These are phyloP conservation scores for Drosophila paramelanica DNA, from an alignment of 2,888 invertebrate species.

Conservation along the genomic window DNA sequence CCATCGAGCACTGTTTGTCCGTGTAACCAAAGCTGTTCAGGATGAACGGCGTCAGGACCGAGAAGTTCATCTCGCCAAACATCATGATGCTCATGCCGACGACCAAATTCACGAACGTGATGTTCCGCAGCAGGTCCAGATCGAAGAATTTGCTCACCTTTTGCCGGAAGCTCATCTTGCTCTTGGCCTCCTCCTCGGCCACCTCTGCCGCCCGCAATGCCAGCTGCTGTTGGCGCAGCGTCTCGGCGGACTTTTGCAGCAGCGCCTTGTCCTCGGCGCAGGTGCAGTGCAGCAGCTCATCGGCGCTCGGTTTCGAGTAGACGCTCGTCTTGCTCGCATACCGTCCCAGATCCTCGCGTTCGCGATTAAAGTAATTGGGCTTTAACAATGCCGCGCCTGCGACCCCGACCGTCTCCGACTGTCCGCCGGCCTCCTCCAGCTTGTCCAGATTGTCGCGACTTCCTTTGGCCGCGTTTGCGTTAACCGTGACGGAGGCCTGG, in stretches of 20 bases:
- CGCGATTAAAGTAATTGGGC: conserved; percentile 87
- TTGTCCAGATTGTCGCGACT: conserved; percentile 63
- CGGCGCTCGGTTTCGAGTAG: conserved; percentile 71
- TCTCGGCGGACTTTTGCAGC: conserved; percentile 69
- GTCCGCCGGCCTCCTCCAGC: conserved; percentile 35
- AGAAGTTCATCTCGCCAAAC: conserved; percentile 90
- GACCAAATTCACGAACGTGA: conserved; percentile 89
- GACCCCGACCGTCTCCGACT: conserved; percentile 5
- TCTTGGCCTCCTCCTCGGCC: conserved; percentile 81
- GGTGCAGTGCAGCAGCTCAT: conserved; percentile 75
- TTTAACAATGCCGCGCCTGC: conserved; percentile 53
- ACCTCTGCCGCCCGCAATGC: conserved; percentile 45
- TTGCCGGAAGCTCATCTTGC: conserved; percentile 86
- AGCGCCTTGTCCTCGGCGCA: conserved; percentile 81
- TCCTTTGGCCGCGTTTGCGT: conserved; percentile 22
- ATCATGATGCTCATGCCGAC: conserved; percentile 90
- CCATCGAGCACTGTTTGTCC: conserved; percentile 87
- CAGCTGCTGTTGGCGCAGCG: conserved; percentile 48
- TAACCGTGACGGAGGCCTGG: conserved; percentile 50
- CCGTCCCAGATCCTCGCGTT: conserved; percentile 86
- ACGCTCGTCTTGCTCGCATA: conserved; percentile 81
- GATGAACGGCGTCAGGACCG: conserved; percentile 90
- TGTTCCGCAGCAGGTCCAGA: conserved; percentile 89
- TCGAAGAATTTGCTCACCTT: conserved; percentile 89
- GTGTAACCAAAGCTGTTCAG: conserved; percentile 88